These are phyloP conservation scores for Acleris literana DNA, from an alignment of 2,888 invertebrate species.

Conservation along the genomic window DNA sequence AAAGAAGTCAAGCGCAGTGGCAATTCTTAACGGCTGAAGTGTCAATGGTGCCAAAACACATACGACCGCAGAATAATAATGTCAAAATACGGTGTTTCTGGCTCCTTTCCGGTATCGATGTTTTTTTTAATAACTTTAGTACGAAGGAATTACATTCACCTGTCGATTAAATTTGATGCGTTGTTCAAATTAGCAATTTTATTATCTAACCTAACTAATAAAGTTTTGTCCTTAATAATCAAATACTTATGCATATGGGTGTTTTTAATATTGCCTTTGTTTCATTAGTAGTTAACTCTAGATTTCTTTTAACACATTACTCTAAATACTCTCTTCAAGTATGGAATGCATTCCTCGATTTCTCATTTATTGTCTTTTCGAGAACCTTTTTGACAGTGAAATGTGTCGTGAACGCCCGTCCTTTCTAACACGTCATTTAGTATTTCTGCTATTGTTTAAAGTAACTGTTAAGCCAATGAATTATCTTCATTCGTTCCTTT, in stretches of 20 bases:
- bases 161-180: no score
- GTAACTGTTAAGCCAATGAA: slow-evolving; percentile 30
- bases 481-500: slow-evolving; percentile 25
- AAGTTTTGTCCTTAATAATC: no score
- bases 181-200: no score
- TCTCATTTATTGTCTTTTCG: slow-evolving; percentile 20
- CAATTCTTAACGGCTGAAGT: neutral
- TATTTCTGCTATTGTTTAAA: slow-evolving; percentile 25
- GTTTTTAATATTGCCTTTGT: no score
- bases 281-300: no score
- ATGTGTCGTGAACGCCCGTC: slow-evolving; percentile 27
- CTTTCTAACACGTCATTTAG: slow-evolving; percentile 24
- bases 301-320: neutral
- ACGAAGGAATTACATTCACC: no score
- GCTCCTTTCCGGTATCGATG: no score
- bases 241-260: no score
- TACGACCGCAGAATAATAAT: neutral
- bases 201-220: no score
- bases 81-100: no score
- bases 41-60: neutral
- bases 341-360: slow-evolving; percentile 8
- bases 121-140: no score
- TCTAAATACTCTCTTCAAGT: neutral
- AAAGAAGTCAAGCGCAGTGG: no score
- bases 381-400: slow-evolving; percentile 34